Percentiles rank a stretch among this genome's conserved stretches.
Evolutionary conservation across 2,113 vertebrate genomes (phyloP).

Genomic region (Pseudorasbora parva): DNA sequence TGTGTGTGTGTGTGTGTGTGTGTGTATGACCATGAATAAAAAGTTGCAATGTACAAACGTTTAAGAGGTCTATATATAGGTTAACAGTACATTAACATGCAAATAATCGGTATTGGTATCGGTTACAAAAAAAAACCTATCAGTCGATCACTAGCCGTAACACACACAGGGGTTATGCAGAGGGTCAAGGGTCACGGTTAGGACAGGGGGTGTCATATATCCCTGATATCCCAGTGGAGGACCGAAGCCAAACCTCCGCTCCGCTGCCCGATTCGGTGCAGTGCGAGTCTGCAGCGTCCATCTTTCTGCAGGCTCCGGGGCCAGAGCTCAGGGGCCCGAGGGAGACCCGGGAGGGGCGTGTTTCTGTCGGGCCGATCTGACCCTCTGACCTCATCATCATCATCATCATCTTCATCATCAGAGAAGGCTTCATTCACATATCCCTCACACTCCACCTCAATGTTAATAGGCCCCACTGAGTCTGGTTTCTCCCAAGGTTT

Average conservation of each 20-base stretch:
- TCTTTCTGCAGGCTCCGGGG: slow-evolving; percentile 61
- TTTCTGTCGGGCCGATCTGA: slow-evolving; percentile 56
- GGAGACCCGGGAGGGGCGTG: slow-evolving; percentile 51
- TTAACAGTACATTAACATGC: too few species aligned
- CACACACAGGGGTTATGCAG: slow-evolving; percentile 22
- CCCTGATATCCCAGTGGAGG: slow-evolving; percentile 4
- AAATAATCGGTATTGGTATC: too few species aligned
- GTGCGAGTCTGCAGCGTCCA: slow-evolving; percentile 68
- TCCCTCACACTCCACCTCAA: slow-evolving; percentile 70
- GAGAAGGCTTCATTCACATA: slow-evolving; percentile 81
- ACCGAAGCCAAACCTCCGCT: slow-evolving; percentile 80
- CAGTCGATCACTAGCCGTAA: too few species aligned
- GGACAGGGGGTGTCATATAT: background rate
- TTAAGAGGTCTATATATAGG: too few species aligned
- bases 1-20: too few species aligned
- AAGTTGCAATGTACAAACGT: too few species aligned
- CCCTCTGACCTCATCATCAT: slow-evolving; percentile 33
- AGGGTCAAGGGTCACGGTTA: slow-evolving; percentile 22
- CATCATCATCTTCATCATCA: slow-evolving; percentile 60
- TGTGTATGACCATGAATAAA: too few species aligned
- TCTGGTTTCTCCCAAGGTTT: too few species aligned
- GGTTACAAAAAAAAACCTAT: too few species aligned
- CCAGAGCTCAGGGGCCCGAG: slow-evolving; percentile 56
- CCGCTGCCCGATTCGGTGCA: slow-evolving; percentile 69
- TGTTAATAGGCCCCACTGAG: too few species aligned